Evolutionary conservation across 1,140 invertebrate genomes (phyloP).

Genomic region (Brachionus manjavacas): DNA sequence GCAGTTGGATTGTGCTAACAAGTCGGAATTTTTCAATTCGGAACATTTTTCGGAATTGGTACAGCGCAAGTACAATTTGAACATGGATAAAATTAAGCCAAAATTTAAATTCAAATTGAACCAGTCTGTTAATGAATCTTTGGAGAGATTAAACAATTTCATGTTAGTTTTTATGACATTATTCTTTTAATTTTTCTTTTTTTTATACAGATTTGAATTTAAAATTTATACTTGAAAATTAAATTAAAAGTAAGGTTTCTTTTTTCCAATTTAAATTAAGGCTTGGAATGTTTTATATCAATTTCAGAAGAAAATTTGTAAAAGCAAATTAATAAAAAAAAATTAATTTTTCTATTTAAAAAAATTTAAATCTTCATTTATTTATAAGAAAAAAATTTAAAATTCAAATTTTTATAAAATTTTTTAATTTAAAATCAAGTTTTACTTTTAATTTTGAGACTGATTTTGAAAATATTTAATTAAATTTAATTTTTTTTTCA

Average conservation of each 20-base stretch:
- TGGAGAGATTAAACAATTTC: neutral
- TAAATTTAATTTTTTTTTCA: neutral
- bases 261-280: too few relatives aligned
- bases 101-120: neutral
- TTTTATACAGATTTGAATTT: too few relatives aligned
- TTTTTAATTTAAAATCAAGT: too few relatives aligned
- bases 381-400: too few relatives aligned
- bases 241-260: too few relatives aligned
- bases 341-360: neutral
- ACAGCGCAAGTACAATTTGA: neutral
- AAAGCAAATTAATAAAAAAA: too few relatives aligned
- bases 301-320: too few relatives aligned
- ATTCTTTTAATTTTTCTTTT: neutral
- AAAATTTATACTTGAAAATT: neutral
- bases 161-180: neutral
- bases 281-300: too few relatives aligned
- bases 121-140: neutral
- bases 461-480: neutral
- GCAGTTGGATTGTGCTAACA: neutral
- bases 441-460: too few relatives aligned
- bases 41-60: neutral
- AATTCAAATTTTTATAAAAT: too few relatives aligned
- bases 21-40: neutral
- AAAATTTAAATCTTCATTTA: too few relatives aligned
- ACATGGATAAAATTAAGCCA: neutral